Base-by-base conservation (phyloP, 1,140 invertebrate species). In the Cotesia typhae region DNA sequence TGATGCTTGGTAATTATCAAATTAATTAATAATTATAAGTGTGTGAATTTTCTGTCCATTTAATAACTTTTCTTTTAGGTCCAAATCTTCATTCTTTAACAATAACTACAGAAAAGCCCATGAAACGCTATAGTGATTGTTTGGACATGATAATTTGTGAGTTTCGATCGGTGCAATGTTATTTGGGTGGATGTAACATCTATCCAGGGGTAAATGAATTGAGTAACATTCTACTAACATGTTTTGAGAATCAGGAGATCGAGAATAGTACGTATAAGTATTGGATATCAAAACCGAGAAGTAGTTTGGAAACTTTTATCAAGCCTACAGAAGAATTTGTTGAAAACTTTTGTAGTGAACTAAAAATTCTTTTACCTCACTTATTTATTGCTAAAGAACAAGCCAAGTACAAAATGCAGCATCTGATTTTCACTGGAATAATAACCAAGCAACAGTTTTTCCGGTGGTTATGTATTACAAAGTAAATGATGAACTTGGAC, bases 1-100 rank as follows among this genome's bases (percentile, higher is more conserved):
- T 78, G 75, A 74, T 78, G 51, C 36, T 57, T 47, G 71, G 57
- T 70, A 67, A 67, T 65, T 57, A 67, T 37, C 17, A 72, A 57
- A 57, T 36, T 20, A 59, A 60, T 38, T 59, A 59, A 59, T 52
- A 66, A 66, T 66, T 66, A n/a, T 47, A 65, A 60, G 14, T 55
- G 53, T 10, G 53, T 55, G 53, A 55, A 55, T 55, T 55, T 55
- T 55, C 53, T 55, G 53, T 55, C 5, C 6, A 55, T 55, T 55
- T 55, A 55, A 55, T n/a, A 55, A 55, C 53, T 55, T 55, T 55
- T 55, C 53, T 55, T 55, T 55, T 55, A 3, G 12, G 53, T 55
- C 3, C 53, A 55, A 55, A 55, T 55, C 53, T 55, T 55, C 53
- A 55, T 55, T n/a, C 53, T 10, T 41, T 65, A 14, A 65, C 63